These are phyloP conservation scores for Leptodactylus fallax DNA, from an alignment of 2,797 vertebrate species.

Conservation along the genomic window DNA sequence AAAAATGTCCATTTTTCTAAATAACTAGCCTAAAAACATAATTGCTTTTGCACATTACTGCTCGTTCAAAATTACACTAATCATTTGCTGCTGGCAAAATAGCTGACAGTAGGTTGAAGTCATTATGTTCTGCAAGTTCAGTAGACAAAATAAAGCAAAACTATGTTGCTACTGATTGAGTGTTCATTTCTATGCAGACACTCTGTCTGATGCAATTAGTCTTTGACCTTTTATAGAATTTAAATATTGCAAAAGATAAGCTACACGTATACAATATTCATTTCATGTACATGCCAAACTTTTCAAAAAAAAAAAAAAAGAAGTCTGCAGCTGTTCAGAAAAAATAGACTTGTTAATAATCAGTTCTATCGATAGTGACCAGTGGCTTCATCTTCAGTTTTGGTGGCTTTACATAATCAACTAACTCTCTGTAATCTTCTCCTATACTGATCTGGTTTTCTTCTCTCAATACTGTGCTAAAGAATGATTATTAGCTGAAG, in stretches of 20 bases:
- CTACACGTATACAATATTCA: slow-evolving; percentile 49
- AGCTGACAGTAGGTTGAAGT: slow-evolving; percentile 67
- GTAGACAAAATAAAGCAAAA: slow-evolving; percentile 64
- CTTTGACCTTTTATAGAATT: slow-evolving; percentile 63
- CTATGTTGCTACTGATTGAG: slow-evolving; percentile 59
- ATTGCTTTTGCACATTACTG: slow-evolving; percentile 66
- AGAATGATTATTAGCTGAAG: no score
- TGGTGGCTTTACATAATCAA: neutral
- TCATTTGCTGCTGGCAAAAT: slow-evolving; percentile 63
- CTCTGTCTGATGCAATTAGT: slow-evolving; percentile 45
- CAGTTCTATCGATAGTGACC: neutral
- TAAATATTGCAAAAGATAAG: slow-evolving; percentile 57
- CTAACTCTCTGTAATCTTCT: neutral
- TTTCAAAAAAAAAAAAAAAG: neutral
- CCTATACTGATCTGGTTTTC: no score
- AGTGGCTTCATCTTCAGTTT: neutral
- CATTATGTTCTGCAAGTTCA: slow-evolving; percentile 64
- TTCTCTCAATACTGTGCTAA: no score
- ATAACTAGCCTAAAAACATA: slow-evolving; percentile 64
- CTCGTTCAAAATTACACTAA: slow-evolving; percentile 67
- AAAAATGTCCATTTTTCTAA: slow-evolving; percentile 65
- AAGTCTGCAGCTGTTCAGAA: slow-evolving; percentile 67
- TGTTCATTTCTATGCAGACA: slow-evolving; percentile 47
- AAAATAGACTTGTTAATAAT: neutral
- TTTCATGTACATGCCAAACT: slow-evolving; percentile 48